Percentiles rank a stretch among this genome's conserved stretches.
These are phyloP conservation scores for Drosophila tripunctata DNA, from an alignment of 2,888 invertebrate species.

Conservation along the genomic window DNA sequence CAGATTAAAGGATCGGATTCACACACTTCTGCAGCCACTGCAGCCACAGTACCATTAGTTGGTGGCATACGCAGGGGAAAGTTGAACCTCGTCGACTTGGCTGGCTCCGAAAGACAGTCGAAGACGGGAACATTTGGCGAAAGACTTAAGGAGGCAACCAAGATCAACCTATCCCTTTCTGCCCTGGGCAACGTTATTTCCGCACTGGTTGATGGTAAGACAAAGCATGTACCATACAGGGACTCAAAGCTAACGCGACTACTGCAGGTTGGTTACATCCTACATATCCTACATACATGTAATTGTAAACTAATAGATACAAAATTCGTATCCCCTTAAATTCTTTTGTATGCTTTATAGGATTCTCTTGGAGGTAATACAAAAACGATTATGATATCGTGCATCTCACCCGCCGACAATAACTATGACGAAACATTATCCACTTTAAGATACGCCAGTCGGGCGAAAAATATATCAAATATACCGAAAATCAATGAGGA, in stretches of 20 bases:
- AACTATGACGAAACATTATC: conserved; percentile 94
- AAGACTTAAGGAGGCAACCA: conserved; percentile 93
- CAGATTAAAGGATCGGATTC: conserved; percentile 86
- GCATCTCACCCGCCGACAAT: conserved; percentile 91
- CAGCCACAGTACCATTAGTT: conserved; percentile 4
- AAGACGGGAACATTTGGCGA: conserved; percentile 94
- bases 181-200: conserved; percentile 95
- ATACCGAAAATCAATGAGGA: conserved; percentile 94
- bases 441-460: conserved; percentile 92
- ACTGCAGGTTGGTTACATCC: conserved; percentile 86
- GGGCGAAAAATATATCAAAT: conserved; percentile 94
- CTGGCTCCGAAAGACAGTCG: conserved; percentile 93
- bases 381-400: conserved; percentile 94
- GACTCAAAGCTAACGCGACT: conserved; percentile 94
- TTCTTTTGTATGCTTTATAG: conserved; percentile 75
- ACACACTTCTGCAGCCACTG: background rate
- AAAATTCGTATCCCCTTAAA: too few species aligned
- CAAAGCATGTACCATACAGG: conserved; percentile 91
- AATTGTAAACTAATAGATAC: too few species aligned
- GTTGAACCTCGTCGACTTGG: conserved; percentile 94
- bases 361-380: conserved; percentile 95
- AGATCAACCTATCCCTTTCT: conserved; percentile 94
- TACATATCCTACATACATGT: background rate
- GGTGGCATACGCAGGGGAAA: conserved; percentile 85
- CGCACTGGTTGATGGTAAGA: conserved; percentile 92